Conservation (phyloP, 2,797 vertebrate species). For the Lagodon rhomboides region DNA sequence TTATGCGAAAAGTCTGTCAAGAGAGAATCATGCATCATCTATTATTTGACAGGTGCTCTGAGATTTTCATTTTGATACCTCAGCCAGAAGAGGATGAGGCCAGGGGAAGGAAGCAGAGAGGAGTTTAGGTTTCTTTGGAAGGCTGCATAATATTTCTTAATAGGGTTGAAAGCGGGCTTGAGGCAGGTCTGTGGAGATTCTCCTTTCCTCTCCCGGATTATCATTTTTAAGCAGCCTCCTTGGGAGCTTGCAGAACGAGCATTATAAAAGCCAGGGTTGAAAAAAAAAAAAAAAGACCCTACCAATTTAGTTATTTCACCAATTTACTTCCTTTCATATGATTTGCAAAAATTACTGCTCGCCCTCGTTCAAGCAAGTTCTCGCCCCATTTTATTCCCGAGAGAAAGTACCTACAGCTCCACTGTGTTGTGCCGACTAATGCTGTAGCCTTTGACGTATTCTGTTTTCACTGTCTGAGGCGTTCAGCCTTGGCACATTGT, state of each 20-base stretch:
- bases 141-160: slow-evolving; percentile 87
- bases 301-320: slow-evolving; percentile 72
- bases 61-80: slow-evolving; percentile 36
- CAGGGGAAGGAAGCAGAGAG: slow-evolving; percentile 67
- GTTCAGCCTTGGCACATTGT: slow-evolving; percentile 2
- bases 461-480: slow-evolving; percentile 17
- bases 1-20: background rate
- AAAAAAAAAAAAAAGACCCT: slow-evolving; percentile 39
- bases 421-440: slow-evolving; percentile 6
- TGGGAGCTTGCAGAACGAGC: slow-evolving; percentile 80
- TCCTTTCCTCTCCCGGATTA: slow-evolving; percentile 86
- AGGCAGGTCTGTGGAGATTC: slow-evolving; percentile 85
- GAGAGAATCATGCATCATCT: background rate
- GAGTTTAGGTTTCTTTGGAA: slow-evolving; percentile 78
- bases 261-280: slow-evolving; percentile 67
- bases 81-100: slow-evolving; percentile 48
- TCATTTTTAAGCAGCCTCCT: slow-evolving; percentile 89
- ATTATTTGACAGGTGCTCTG: slow-evolving; percentile 24
- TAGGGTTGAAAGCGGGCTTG: slow-evolving; percentile 84
- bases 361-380: slow-evolving; percentile 22
- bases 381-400: slow-evolving; percentile 26
- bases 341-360: slow-evolving; percentile 40
- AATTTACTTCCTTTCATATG: slow-evolving; percentile 64
- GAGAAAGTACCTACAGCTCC: slow-evolving; percentile 26
- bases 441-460: slow-evolving; percentile 11